These are phyloP conservation scores for Pygoscelis adeliae DNA, from an alignment of 2,113 vertebrate species.

Conservation along the genomic window DNA sequence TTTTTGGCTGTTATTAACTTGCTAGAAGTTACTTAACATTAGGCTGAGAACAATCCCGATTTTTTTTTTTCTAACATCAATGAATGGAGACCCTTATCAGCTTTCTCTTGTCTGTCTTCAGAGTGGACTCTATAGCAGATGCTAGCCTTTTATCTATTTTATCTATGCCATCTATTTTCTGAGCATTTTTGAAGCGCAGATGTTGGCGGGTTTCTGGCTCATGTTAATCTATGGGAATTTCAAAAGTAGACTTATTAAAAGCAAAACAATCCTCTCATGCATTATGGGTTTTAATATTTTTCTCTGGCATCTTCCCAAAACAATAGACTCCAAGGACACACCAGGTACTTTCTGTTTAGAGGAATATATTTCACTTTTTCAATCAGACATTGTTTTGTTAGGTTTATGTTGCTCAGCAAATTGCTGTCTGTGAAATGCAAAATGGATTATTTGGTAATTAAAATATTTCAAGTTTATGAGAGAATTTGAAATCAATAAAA, in stretches of 20 bases:
- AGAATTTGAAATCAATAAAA: slow-evolving; percentile 14
- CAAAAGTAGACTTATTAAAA: neutral
- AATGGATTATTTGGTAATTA: slow-evolving; percentile 47
- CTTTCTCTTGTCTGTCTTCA: neutral
- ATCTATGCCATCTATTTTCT: neutral
- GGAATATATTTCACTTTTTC: neutral
- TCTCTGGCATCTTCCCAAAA: neutral
- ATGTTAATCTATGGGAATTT: neutral
- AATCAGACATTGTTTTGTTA: neutral
- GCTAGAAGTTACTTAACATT: neutral
- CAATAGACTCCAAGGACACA: neutral
- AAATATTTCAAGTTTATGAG: slow-evolving; percentile 52
- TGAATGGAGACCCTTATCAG: neutral
- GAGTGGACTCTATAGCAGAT: neutral
- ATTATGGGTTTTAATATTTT: neutral
- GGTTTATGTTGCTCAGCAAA: slow-evolving; percentile 11
- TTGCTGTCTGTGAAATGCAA: neutral
- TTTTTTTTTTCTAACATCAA: neutral
- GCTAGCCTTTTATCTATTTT: neutral
- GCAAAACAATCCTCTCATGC: neutral
- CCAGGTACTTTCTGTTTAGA: neutral
- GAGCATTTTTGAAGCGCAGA: neutral
- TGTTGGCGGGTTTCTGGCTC: neutral
- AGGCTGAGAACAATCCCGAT: neutral
- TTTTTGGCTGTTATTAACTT: neutral